phyloP scores from a whole-genome alignment of 2,888 invertebrate genomes.

The Drosophila glabriapex region DNA sequence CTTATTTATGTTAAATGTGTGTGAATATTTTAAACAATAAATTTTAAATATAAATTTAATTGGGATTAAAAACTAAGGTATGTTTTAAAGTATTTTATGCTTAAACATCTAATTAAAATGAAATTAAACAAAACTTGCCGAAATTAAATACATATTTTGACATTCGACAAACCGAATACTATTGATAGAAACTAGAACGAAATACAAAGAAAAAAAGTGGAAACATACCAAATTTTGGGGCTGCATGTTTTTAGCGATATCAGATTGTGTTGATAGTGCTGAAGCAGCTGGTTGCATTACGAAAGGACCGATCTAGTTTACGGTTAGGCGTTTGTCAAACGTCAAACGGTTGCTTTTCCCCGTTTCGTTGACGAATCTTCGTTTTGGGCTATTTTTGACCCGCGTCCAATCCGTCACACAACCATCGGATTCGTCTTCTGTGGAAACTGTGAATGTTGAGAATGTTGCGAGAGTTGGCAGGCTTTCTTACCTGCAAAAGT shows the following conservation, averaged over 20 bases:
- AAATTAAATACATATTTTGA: background rate
- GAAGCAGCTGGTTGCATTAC: conserved; percentile 83
- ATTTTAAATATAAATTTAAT: background rate
- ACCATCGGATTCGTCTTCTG: conserved; percentile 78
- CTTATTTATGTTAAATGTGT: background rate
- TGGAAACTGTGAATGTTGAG: conserved; percentile 8
- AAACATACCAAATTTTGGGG: conserved; percentile 83
- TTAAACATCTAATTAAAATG: background rate
- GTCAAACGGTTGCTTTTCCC: conserved; percentile 35
- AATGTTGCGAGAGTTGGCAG: background rate
- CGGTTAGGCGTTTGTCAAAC: conserved; percentile 30
- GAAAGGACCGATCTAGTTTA: conserved; percentile 25
- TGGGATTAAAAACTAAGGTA: background rate
- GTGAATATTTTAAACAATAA: background rate
- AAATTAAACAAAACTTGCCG: background rate
- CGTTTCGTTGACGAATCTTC: conserved; percentile 60
- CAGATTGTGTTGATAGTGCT: conserved; percentile 77
- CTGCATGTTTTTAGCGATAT: conserved; percentile 83
- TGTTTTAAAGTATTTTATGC: background rate
- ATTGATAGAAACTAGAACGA: background rate
- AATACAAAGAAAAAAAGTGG: background rate
- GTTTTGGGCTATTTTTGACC: conserved; percentile 75
- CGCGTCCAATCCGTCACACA: conserved; percentile 85
- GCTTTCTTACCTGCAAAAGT: conserved; percentile 21
- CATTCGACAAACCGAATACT: conserved; percentile 10